Conservation (phyloP, 2,113 vertebrate genomes). For the Dunckerocampus dactyliophorus region DNA sequence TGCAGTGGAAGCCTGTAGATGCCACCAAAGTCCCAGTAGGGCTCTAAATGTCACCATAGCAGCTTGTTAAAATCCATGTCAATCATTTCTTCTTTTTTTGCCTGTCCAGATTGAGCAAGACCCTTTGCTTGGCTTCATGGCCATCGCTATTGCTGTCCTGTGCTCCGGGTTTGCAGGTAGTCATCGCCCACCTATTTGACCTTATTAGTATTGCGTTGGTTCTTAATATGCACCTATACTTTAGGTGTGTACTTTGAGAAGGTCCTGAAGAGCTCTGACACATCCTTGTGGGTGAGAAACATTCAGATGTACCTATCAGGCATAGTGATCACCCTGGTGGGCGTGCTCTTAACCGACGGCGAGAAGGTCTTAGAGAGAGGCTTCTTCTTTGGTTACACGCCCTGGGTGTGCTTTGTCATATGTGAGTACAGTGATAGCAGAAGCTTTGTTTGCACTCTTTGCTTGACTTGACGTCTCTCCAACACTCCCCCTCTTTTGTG, state of each 20-base stretch:
- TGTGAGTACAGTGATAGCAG: constrained; percentile 75
- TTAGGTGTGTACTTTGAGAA: constrained; percentile 99
- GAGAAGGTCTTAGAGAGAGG: constrained; percentile 83
- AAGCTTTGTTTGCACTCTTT: neutral
- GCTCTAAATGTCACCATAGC: neutral
- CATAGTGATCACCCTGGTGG: constrained; percentile 83
- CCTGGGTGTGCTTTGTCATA: constrained; percentile 86
- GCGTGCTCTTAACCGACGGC: constrained; percentile 82
- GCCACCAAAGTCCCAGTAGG: constrained; percentile 86
- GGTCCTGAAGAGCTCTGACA: constrained; percentile 95
- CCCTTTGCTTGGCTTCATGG: constrained; percentile 82
- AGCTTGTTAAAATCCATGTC: neutral
- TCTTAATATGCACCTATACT: constrained; percentile 6
- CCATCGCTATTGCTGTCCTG: constrained; percentile 86
- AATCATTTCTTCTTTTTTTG: neutral
- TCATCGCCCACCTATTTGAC: rapidly evolving
- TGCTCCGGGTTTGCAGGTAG: constrained; percentile 98
- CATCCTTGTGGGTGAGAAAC: constrained; percentile 97
- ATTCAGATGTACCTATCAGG: constrained; percentile 98
- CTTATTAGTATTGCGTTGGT: neutral
- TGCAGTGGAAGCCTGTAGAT: constrained; percentile 89
- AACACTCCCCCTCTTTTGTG: constrained; percentile 2
- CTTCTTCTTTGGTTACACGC: constrained; percentile 92
- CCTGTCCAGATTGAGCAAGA: constrained; percentile 86
- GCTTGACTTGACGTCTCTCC: neutral